Conservation (phyloP, 1,140 invertebrate species). For the Cydia strobilella region DNA sequence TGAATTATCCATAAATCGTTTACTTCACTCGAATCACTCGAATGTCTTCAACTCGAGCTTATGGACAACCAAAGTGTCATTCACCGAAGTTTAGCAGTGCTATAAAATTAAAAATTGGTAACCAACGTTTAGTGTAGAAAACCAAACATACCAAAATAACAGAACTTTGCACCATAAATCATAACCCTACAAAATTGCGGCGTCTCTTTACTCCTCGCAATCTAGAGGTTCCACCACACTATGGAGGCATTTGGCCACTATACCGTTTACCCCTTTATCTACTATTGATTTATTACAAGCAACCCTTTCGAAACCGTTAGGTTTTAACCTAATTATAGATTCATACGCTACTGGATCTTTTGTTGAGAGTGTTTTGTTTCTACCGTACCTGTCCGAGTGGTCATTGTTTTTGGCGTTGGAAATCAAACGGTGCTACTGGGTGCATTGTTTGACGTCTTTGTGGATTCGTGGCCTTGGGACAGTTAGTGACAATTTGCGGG, state of each 20-base stretch:
- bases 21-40: too few species aligned
- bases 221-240: not conserved
- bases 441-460: not conserved
- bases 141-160: not conserved
- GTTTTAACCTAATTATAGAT: conserved; percentile 49
- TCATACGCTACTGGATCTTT: conserved; percentile 50
- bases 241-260: conserved; percentile 43
- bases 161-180: not conserved
- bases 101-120: not conserved
- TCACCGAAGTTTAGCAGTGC: not conserved
- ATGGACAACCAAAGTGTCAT: not conserved
- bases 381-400: conserved; percentile 18
- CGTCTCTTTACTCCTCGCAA: not conserved
- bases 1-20: too few species aligned
- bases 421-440: conserved; percentile 1
- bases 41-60: too few species aligned
- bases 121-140: not conserved
- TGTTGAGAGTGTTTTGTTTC: conserved; percentile 40
- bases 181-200: conserved; percentile 23
- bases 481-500: not conserved
- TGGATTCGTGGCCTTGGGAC: not conserved
- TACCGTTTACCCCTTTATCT: conserved; percentile 53
- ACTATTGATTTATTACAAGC: conserved; percentile 39
- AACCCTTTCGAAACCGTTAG: conserved; percentile 36
- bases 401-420: conserved; percentile 5